These are phyloP conservation scores for Heliconius congener DNA, from an alignment of 1,140 invertebrate genomes.

Conservation along the genomic window DNA sequence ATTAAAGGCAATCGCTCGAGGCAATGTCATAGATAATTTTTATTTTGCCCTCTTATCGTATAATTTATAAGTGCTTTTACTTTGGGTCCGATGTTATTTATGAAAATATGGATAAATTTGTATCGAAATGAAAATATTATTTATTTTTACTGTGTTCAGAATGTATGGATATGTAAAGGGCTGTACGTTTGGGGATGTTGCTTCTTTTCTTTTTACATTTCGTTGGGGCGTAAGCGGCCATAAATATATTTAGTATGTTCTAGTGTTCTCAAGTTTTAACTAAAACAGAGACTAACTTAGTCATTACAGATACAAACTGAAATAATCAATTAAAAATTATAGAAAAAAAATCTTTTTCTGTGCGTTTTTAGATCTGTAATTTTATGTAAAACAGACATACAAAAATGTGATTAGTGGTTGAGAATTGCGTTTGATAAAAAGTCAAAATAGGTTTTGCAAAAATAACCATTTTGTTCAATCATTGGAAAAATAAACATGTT, in stretches of 20 bases:
- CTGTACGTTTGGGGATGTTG: neutral
- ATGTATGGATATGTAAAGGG: neutral
- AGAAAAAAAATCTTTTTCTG: no score
- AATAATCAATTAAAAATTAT: no score
- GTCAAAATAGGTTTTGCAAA: no score
- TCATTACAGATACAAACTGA: no score
- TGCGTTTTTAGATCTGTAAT: no score
- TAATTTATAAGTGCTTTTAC: slow-evolving; percentile 36
- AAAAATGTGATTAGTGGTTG: no score
- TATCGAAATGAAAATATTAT: slow-evolving; percentile 3
- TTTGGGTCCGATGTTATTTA: slow-evolving; percentile 19
- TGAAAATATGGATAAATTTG: neutral
- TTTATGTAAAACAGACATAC: no score
- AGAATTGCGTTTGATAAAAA: no score
- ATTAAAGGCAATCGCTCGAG: slow-evolving; percentile 25
- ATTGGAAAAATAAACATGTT: no score
- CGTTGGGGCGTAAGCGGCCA: neutral
- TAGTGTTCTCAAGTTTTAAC: no score
- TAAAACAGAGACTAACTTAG: no score
- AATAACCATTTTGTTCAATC: no score
- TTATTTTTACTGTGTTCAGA: slow-evolving; percentile 1
- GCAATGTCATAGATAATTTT: slow-evolving; percentile 31
- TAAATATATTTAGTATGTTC: neutral
- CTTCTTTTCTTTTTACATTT: neutral
- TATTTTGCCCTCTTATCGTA: slow-evolving; percentile 34